Conservation (phyloP, 2,888 invertebrate species). For the Azorinus chamasolen region DNA sequence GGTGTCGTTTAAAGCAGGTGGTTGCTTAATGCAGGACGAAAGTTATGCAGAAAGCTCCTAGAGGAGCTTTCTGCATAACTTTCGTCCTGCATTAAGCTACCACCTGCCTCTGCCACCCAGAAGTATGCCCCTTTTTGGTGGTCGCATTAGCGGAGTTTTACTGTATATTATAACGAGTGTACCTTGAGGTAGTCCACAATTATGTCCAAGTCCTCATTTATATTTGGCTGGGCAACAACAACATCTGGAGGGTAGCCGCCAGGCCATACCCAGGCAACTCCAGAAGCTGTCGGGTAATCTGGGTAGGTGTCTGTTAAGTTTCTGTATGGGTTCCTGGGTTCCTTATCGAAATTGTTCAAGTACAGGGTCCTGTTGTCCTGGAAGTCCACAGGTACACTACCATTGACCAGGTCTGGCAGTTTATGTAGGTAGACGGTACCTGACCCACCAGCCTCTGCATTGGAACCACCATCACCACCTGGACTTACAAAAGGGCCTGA, state of each 20-base stretch:
- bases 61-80: too few species aligned
- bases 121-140: too few species aligned
- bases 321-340: slow-evolving; percentile 49
- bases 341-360: slow-evolving; percentile 65
- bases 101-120: too few species aligned
- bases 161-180: too few species aligned
- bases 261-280: slow-evolving; percentile 71
- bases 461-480: slow-evolving; percentile 69
- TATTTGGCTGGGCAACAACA: slow-evolving; percentile 16
- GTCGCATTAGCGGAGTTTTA: too few species aligned
- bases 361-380: slow-evolving; percentile 72
- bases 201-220: slow-evolving; percentile 43
- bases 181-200: slow-evolving; percentile 70
- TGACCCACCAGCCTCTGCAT: slow-evolving; percentile 74
- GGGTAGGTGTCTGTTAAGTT: slow-evolving; percentile 63
- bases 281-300: slow-evolving; percentile 53
- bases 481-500: slow-evolving; percentile 68
- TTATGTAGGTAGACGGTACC: slow-evolving; percentile 76
- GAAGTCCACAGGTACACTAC: slow-evolving; percentile 47
- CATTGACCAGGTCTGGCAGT: slow-evolving; percentile 54
- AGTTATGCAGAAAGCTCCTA: too few species aligned
- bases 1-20: too few species aligned
- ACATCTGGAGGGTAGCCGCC: slow-evolving; percentile 48
- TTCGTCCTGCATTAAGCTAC: too few species aligned
- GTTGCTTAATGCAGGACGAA: too few species aligned